phyloP scores from a whole-genome alignment of 2,113 vertebrate species.

The Pitta sordida region DNA sequence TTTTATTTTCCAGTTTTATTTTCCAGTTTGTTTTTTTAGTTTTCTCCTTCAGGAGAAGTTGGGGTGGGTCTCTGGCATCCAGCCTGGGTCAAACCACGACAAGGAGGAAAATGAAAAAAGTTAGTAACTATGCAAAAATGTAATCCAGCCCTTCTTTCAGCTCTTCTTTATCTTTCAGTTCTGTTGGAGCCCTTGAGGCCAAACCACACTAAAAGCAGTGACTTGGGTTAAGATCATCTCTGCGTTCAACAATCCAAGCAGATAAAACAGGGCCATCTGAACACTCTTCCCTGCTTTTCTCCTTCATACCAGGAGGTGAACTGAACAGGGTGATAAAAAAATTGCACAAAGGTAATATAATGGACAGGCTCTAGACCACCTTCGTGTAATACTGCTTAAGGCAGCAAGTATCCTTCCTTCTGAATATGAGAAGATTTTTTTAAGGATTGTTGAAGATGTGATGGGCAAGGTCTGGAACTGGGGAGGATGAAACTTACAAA shows the following conservation, averaged over 20 bases:
- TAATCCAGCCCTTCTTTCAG: not conserved
- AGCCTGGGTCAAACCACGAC: too few species aligned
- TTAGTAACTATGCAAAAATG: not conserved
- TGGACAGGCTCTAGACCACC: not conserved
- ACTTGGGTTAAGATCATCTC: not conserved
- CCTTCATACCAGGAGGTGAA: rapidly evolving
- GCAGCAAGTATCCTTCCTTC: not conserved
- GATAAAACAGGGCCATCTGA: not conserved
- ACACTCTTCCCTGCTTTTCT: not conserved
- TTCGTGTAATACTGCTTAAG: not conserved
- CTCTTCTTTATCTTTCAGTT: not conserved
- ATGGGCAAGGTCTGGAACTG: not conserved
- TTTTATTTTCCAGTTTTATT: too few species aligned
- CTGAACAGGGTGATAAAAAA: not conserved
- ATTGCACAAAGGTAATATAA: not conserved
- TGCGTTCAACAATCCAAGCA: not conserved
- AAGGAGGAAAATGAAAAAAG: not conserved
- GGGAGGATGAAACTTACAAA: not conserved
- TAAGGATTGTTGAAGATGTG: not conserved
- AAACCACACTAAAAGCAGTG: not conserved
- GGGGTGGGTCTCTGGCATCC: too few species aligned
- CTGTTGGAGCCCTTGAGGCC: not conserved
- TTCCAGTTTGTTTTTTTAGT: too few species aligned
- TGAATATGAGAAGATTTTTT: not conserved
- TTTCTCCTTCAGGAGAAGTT: too few species aligned